Conservation (phyloP, 2,797 vertebrate genomes). For the Sebastes diploproa region DNA sequence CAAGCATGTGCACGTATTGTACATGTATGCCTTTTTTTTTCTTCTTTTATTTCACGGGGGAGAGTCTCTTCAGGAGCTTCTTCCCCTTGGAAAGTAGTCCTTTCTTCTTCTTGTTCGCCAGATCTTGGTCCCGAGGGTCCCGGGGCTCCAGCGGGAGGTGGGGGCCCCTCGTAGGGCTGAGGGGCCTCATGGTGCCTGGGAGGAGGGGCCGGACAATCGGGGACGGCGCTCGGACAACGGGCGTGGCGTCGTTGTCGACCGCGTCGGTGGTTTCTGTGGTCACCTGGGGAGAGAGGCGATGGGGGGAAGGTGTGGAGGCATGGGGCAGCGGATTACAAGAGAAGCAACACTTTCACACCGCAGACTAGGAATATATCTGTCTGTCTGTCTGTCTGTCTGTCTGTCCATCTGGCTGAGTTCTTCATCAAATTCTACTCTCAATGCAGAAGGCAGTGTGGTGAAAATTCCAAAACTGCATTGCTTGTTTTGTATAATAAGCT, state of each 20-base stretch:
- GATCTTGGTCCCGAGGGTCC: constrained; percentile 81
- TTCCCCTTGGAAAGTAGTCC: constrained; percentile 98
- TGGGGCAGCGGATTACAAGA: constrained; percentile 66
- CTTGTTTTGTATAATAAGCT: background rate
- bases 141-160: constrained; percentile 52
- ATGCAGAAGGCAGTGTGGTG: background rate
- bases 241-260: constrained; percentile 64
- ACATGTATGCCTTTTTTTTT: constrained; percentile 16
- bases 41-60: constrained; percentile 82
- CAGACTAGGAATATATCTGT: background rate
- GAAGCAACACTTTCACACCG: constrained; percentile 14
- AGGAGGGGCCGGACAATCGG: constrained; percentile 91
- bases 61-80: constrained; percentile 96
- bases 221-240: constrained; percentile 88
- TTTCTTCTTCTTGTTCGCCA: constrained; percentile 97
- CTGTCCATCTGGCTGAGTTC: background rate
- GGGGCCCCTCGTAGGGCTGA: constrained; percentile 76
- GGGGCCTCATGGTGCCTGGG: constrained; percentile 89
- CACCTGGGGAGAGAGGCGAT: constrained; percentile 88
- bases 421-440: background rate
- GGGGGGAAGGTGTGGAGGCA: constrained; percentile 66
- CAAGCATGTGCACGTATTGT: constrained; percentile 32
- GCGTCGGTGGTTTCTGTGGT: constrained; percentile 87
- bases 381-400: background rate
- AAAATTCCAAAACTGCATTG: background rate